Conservation (phyloP, 2,113 vertebrate species). For the Osmerus mordax region DNA sequence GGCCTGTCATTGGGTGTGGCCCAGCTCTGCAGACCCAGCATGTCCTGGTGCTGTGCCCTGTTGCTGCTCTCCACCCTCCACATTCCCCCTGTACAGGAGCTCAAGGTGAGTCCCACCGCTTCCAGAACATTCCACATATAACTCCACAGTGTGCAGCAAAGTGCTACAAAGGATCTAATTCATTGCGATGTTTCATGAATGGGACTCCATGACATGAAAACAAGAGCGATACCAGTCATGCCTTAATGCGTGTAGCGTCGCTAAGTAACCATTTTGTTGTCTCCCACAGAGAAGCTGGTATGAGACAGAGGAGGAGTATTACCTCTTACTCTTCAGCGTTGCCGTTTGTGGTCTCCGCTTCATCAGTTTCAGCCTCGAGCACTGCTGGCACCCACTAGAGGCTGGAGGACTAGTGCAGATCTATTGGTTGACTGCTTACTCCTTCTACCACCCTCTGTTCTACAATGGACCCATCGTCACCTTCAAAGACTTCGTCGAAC, state of each 20-base stretch:
- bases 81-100: conserved; percentile 78
- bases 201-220: too few species aligned
- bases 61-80: conserved; percentile 81
- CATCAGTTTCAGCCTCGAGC: conserved; percentile 89
- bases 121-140: too few species aligned
- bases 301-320: conserved; percentile 3
- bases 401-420: conserved; percentile 65
- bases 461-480: conserved; percentile 91
- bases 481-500: conserved; percentile 80
- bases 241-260: too few species aligned
- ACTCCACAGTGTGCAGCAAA: too few species aligned
- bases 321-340: conserved; percentile 84
- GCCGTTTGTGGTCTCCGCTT: conserved; percentile 88
- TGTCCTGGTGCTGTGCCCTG: conserved; percentile 84
- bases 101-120: conserved; percentile 73
- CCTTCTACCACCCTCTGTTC: conserved; percentile 93
- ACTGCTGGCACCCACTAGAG: conserved; percentile 72
- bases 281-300: conserved; percentile 3
- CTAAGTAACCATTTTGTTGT: not conserved
- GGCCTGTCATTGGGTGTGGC: conserved; percentile 81
- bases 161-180: too few species aligned
- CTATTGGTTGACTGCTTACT: conserved; percentile 82
- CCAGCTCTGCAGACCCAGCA: conserved; percentile 71
- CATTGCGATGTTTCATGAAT: too few species aligned
- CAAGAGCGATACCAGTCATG: too few species aligned